Base-by-base conservation (phyloP, 2,113 vertebrate genomes). In the Catharus bicknelli region DNA sequence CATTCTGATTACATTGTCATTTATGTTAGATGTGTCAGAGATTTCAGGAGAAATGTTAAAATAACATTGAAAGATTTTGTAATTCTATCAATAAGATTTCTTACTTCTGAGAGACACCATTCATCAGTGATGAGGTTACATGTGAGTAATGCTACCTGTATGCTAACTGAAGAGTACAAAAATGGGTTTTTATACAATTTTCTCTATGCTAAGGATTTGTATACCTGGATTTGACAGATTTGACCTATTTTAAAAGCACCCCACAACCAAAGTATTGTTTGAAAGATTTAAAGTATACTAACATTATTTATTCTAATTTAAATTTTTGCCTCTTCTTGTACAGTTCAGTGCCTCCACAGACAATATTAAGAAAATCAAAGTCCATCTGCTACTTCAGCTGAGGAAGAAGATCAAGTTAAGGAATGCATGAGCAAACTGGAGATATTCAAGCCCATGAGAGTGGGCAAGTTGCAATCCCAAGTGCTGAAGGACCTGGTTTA, bases 381-480 rank as follows among this genome's bases (percentile, higher is more conserved):
- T 20, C 11, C 10, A 53, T 22, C 21, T 4, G 1, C 22, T 23
- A 5, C 38, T 70, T 40, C 42, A 70, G 2, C 25, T 78, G 16
- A 50, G 15, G 29, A 70, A 72, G 3, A 34, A 2, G 4, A 25
- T 42, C 5, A 78, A 58, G 7, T 67, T 82, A 54, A 4, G 8
- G 18, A 62, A 27, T 10, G 42, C 2, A 20, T 63, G 38, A 67
- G 38, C 8, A 68, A 79, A 40, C 7, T 62, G 15, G 15, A 42
- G 6, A 30, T 26, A 27, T 9, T 27, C 3, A 42, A 72, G 25
- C 5, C 16, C 11, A 15, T 6, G 4, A 16, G 3, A 58, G 10
- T 2, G 1, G 10, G 51, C 4, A 54, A 32, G 5, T 29, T 76
- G 11, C 29, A 47, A 5, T 8, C 11, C 48, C 0, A 8, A 42